Evolutionary conservation across 2,113 vertebrate genomes (phyloP), one percentile per base, ranked within the genome.

Genomic region (Promerops cafer): DNA sequence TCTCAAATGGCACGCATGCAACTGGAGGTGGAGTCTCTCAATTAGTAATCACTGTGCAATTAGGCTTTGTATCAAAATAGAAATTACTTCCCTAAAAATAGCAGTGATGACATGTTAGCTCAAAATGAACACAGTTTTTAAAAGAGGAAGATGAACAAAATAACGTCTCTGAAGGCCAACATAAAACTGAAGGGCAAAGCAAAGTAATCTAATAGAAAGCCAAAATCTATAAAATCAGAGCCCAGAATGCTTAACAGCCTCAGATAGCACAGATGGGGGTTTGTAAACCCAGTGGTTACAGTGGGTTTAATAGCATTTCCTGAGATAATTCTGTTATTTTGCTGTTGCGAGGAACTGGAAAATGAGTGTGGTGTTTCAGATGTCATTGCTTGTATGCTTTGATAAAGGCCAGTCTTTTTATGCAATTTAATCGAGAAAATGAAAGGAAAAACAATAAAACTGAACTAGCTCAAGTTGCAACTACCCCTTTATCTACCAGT

Each of bases 21-120:
- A 87, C 80, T 89, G 60, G 50, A 83, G 89, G 47, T 17, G 20
- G 47, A 96, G 53, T 60, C 56, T 53, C 68, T 60, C 85, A 91
- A 87, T 86, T 92, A 96, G 52, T 26, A 92, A 93, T 84, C 94
- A 72, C 76, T 61, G 52, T 19, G 83, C 52, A 95, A 93, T 93
- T 93, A 96, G 40, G 30, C 26, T 90, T 49, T 52, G 23, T 53
- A 84, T 87, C 88, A 86, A 95, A 97, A 95, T 61, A 96, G 92
- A 96, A 90, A 92, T 86, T 54, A 60, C 79, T 95, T 56, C 10
- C 56, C 94, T 88, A 93, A 94, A 95, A 95, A 86, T 71, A 95
- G 68, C 35, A 19, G 27, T 6, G n/a, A 47, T 53, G 59, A 81
- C 14, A 28, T 64, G 52, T 33, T 33, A 83, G 28, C 60, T 75